Conservation (phyloP, 2,113 vertebrate genomes). For the Nettapus auritus region DNA sequence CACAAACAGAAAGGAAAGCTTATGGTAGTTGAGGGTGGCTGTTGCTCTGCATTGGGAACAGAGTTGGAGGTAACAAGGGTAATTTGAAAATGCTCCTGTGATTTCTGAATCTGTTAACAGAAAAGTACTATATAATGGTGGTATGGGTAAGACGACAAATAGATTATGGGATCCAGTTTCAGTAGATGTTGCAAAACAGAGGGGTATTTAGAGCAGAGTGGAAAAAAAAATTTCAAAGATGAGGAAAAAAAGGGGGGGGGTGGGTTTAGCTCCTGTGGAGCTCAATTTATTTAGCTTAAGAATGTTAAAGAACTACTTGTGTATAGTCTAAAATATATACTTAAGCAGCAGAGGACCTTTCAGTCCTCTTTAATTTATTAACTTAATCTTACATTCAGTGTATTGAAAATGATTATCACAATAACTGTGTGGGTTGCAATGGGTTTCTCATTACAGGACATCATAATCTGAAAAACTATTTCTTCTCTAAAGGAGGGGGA, state of each 20-base stretch:
- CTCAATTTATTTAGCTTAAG: neutral
- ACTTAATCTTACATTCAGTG: no score
- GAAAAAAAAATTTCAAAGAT: neutral
- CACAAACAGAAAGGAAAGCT: neutral
- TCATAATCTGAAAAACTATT: neutral
- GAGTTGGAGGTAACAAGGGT: neutral
- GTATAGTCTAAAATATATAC: neutral
- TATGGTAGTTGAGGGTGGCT: neutral
- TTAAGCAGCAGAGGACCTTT: neutral
- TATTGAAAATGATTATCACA: neutral
- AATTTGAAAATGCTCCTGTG: neutral
- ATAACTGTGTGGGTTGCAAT: neutral
- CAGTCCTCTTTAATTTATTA: neutral
- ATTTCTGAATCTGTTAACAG: neutral
- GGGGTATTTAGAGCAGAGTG: rapidly evolving
- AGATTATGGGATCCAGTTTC: neutral
- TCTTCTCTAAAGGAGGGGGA: neutral
- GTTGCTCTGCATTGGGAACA: neutral
- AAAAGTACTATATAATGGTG: neutral
- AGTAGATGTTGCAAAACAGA: neutral
- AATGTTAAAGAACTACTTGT: neutral
- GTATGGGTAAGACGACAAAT: neutral
- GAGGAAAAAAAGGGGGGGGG: neutral
- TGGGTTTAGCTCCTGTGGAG: neutral
- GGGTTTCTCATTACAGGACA: neutral